Base-by-base conservation (phyloP, 2,113 vertebrate genomes). In the Acinonyx jubatus region DNA sequence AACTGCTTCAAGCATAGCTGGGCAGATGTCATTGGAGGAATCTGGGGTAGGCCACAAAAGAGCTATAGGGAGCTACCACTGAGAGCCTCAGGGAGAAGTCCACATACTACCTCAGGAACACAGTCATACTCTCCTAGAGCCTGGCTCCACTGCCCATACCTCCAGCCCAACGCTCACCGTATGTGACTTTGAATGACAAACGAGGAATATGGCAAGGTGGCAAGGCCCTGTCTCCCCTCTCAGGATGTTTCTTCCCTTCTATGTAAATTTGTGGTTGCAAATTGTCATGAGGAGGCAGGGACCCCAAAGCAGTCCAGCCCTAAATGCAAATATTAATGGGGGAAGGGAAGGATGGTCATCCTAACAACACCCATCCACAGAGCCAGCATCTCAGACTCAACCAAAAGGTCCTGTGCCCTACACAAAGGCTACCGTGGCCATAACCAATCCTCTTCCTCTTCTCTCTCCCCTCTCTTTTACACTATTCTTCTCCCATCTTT, bases 221-320 rank as follows among this genome's bases (percentile, higher is more conserved):
- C 55, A 80, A 25, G 48, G 29, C 41, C 68, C 65, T 11, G 8
- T 23, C 63, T 93, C 29, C 80, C 66, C 87, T 82, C 74, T 81
- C 94, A 48, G 95, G 96, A 97, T 97, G 87, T 52, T 85, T 78
- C 61, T 84, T 89, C 66, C 86, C 19, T 7, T 89, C 83, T 89
- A 96, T 96, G 98, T 92, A 97, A 98, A 98, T 97, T 50, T 95
- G 36, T 86, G 57, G 80, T 95, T 97, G 98, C 97, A 98, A 98
- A 98, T 95, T 27, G 33, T 45, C 48, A 19, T 1, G 5, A 48
- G 48, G 36, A 45, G 88, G 66, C 92, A 90, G 90, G 88, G 69
- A 95, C 87, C 15, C 81, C 16, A 2, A 89, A 87, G 74, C 87
- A 85, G 52, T 69, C 90, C 89, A 84, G 90, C 76, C 63, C 71